Conservation (phyloP, 2,113 vertebrate species). For the Mus spicilegus region DNA sequence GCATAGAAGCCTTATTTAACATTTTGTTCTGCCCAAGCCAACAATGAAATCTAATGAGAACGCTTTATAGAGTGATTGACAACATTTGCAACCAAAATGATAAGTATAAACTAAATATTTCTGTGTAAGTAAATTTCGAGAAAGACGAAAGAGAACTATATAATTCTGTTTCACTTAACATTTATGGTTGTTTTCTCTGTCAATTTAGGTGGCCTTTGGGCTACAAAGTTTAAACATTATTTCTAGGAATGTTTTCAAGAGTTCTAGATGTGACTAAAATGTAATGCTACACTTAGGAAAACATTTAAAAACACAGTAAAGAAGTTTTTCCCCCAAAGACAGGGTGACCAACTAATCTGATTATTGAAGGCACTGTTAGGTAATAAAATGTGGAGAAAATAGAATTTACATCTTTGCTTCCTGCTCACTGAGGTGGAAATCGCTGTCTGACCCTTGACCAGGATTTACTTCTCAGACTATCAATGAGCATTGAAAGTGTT, state of each 20-base stretch:
- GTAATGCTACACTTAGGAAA: not conserved
- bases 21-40: not conserved
- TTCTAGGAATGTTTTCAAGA: not conserved
- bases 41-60: not conserved
- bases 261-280: not conserved
- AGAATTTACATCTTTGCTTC: not conserved
- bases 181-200: not conserved
- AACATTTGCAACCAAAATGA: slow-evolving; percentile 24
- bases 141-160: not conserved
- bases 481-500: not conserved
- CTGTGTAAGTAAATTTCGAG: not conserved
- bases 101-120: not conserved
- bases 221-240: not conserved
- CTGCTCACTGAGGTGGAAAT: not conserved
- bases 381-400: not conserved
- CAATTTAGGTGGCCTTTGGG: not conserved
- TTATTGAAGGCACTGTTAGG: not conserved
- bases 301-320: not conserved
- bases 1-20: not conserved
- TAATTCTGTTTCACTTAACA: not conserved
- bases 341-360: not conserved
- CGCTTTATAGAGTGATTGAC: not conserved
- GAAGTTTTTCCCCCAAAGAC: not conserved
- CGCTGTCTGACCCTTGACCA: not conserved
- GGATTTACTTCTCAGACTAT: not conserved